Evolutionary conservation across 2,888 invertebrate species (phyloP).

Genomic region (Sericinus montela): DNA sequence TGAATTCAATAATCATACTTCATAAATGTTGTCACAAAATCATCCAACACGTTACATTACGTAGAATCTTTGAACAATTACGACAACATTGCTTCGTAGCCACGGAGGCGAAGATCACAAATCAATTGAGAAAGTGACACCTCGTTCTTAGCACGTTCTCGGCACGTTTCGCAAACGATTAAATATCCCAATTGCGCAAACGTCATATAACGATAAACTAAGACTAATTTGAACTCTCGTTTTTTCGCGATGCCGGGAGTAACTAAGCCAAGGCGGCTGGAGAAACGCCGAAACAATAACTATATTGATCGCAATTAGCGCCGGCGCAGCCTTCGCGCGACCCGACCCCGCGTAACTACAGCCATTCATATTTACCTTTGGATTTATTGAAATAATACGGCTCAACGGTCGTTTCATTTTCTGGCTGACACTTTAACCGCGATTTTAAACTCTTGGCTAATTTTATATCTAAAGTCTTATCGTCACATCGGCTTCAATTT

Average conservation of each 20-base stretch:
- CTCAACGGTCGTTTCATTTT: no score
- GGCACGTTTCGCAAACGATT: constrained; percentile 21
- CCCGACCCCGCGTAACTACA: constrained; percentile 1
- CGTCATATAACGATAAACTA: constrained; percentile 19
- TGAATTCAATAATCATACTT: no score
- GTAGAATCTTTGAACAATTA: no score
- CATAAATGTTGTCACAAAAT: no score
- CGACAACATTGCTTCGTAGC: no score
- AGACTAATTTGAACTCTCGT: constrained; percentile 23
- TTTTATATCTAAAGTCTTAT: no score
- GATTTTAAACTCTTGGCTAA: no score
- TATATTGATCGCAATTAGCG: constrained; percentile 26
- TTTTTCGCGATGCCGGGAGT: constrained; percentile 20
- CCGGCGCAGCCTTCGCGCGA: constrained; percentile 6
- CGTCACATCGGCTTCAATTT: no score
- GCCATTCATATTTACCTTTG: neutral
- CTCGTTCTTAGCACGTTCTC: no score
- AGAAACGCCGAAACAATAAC: constrained; percentile 25
- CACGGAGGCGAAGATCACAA: neutral
- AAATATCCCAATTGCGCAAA: constrained; percentile 21
- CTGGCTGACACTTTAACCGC: no score
- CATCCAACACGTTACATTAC: no score
- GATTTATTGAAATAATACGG: neutral
- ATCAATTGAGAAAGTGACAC: neutral
- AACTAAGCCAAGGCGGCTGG: constrained; percentile 30